These are phyloP conservation scores for Aphaenogaster ashmeadi DNA, from an alignment of 1,140 invertebrate genomes.

Conservation along the genomic window DNA sequence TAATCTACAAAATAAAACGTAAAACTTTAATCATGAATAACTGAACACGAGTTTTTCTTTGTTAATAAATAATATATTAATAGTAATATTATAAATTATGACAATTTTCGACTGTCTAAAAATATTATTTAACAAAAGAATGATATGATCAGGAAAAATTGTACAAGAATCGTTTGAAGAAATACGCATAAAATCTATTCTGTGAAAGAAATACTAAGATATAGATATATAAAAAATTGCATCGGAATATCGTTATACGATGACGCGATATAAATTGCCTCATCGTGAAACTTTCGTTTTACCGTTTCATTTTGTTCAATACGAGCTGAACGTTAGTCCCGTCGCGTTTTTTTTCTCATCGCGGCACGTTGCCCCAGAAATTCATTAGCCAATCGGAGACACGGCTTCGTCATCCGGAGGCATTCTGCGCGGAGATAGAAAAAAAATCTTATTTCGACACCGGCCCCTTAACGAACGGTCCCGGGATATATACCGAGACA, in stretches of 20 bases:
- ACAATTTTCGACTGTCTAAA: neutral
- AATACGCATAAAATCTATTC: slow-evolving; percentile 17
- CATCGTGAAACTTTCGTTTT: slow-evolving; percentile 37
- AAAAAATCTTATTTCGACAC: slow-evolving; percentile 57
- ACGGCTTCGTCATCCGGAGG: slow-evolving; percentile 38
- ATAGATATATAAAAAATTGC: slow-evolving; percentile 28
- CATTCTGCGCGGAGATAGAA: slow-evolving; percentile 32
- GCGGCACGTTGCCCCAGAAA: slow-evolving; percentile 67
- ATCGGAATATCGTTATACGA: slow-evolving; percentile 16
- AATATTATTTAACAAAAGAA: neutral
- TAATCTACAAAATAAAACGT: neutral
- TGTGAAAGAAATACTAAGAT: neutral
- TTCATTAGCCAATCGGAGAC: slow-evolving; percentile 77
- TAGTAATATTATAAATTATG: neutral
- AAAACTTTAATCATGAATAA: neutral
- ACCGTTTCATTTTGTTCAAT: slow-evolving; percentile 51
- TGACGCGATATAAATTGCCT: slow-evolving; percentile 45
- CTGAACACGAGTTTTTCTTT: neutral
- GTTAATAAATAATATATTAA: neutral
- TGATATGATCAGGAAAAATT: neutral
- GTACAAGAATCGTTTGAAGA: neutral
- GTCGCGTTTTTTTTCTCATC: slow-evolving; percentile 34
- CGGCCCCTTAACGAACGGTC: slow-evolving; percentile 64
- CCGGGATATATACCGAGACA: slow-evolving; percentile 62
- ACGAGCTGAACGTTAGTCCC: slow-evolving; percentile 30